phyloP scores from a whole-genome alignment of 2,113 vertebrate species.

The Pantherophis guttatus region DNA sequence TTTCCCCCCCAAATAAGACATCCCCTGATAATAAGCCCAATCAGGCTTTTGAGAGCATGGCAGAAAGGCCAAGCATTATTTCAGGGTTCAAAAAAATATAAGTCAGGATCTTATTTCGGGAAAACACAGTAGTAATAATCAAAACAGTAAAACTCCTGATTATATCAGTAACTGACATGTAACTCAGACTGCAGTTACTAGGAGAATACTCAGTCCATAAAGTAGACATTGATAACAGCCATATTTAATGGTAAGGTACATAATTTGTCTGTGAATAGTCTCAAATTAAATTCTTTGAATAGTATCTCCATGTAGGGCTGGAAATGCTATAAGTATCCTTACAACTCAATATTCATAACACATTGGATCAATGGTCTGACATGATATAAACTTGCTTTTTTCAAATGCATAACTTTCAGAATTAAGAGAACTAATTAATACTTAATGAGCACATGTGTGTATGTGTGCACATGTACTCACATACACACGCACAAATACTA shows the following conservation, averaged over 20 bases:
- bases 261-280: neutral
- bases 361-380: neutral
- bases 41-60: too few species aligned
- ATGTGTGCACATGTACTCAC: neutral
- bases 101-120: too few species aligned
- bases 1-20: too few species aligned
- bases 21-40: too few species aligned
- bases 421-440: neutral
- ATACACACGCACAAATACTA: neutral
- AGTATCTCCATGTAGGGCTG: neutral
- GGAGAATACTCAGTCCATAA: neutral
- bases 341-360: neutral
- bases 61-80: too few species aligned
- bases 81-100: too few species aligned
- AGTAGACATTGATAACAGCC: neutral
- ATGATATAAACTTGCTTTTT: neutral
- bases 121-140: neutral
- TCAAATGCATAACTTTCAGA: neutral
- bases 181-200: neutral
- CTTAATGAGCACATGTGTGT: neutral
- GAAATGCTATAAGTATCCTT: neutral
- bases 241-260: neutral
- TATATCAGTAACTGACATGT: conserved; percentile 41
- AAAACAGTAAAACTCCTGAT: neutral
- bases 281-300: neutral